Conservation (phyloP, 53 echinoderm and acorn worm genomes). For the Stichopus horrens region DNA sequence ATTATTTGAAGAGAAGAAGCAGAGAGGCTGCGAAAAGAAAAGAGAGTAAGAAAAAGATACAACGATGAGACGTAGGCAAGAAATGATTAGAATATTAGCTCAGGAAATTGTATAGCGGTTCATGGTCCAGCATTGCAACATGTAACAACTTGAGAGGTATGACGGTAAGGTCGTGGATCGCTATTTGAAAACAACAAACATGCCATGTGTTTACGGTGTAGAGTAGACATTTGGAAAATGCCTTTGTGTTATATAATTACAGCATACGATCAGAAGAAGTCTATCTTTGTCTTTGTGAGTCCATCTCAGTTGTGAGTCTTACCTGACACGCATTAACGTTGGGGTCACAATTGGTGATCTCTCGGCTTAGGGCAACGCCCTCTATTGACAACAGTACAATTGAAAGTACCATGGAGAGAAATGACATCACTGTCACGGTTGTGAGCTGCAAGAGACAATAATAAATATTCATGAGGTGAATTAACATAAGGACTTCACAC, state of each 20-base stretch:
- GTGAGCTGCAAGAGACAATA: neutral
- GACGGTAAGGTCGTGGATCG: too few species aligned
- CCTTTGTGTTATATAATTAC: too few species aligned
- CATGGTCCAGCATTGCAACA: neutral
- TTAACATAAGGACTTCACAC: too few species aligned
- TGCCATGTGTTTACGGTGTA: too few species aligned
- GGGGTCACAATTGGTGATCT: slow-evolving; percentile 11
- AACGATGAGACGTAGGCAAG: neutral
- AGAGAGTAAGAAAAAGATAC: neutral
- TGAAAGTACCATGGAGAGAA: slow-evolving; percentile 8
- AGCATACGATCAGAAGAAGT: too few species aligned
- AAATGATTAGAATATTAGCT: neutral
- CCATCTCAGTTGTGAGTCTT: neutral
- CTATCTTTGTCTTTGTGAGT: neutral
- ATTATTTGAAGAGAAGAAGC: slow-evolving; percentile 25
- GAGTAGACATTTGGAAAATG: too few species aligned
- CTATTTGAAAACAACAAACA: too few species aligned
- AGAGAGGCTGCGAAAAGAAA: neutral
- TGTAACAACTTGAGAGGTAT: too few species aligned
- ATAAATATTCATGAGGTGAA: too few species aligned
- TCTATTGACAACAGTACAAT: neutral
- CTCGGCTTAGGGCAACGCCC: slow-evolving; percentile 20
- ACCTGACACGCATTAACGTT: neutral
- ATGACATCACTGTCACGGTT: neutral
- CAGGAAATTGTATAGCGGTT: neutral